Percentiles rank a stretch among this genome's conserved stretches.
phyloP scores from a whole-genome alignment of 2,797 vertebrate species.

The Halcyon smyrnensis region DNA sequence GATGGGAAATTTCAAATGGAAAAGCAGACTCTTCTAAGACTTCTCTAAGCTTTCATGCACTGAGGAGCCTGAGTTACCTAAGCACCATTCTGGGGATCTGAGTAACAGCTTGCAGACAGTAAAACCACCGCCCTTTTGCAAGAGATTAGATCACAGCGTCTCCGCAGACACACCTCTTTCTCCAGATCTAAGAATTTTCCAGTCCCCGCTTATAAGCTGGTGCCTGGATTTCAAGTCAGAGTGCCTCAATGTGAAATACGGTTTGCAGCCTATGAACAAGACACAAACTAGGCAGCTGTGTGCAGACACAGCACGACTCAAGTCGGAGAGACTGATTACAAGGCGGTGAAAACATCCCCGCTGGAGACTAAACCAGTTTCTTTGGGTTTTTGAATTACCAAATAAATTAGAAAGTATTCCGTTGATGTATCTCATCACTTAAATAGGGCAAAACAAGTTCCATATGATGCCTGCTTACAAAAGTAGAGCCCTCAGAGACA shows the following conservation, averaged over 20 bases:
- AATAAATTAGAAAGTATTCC: neutral
- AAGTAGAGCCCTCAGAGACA: neutral
- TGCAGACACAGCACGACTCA: neutral
- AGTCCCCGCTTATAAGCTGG: neutral
- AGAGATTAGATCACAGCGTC: neutral
- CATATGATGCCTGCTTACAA: neutral
- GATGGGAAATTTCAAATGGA: neutral
- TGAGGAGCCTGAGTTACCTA: neutral
- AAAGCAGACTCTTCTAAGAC: neutral
- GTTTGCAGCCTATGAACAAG: neutral
- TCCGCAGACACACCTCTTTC: neutral
- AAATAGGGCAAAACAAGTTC: neutral
- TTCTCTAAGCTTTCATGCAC: neutral
- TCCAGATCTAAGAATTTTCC: neutral
- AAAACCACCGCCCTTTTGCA: constrained; percentile 11
- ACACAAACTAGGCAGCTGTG: neutral
- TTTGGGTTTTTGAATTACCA: neutral
- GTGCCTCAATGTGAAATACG: neutral
- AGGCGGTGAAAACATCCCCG: neutral
- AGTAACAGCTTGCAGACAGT: neutral
- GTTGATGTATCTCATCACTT: neutral
- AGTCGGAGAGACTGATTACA: neutral
- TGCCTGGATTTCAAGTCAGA: neutral
- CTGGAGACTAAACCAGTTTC: neutral
- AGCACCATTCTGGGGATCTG: neutral